Conservation (phyloP, 92 coral and sea anemone genomes). For the Porites lobata region DNA sequence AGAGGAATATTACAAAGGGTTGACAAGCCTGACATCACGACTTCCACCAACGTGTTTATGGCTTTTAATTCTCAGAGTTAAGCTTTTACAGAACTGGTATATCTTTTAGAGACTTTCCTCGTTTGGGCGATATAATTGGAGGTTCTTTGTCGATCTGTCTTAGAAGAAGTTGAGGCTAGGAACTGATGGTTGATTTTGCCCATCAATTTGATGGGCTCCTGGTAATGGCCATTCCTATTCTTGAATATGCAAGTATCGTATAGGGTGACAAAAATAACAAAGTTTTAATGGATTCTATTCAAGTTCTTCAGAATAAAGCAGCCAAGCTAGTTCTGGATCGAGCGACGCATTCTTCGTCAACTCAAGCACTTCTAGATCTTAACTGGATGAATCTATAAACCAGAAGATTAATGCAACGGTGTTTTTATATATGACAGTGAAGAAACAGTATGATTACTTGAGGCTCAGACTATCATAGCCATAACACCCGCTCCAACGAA, state of each 20-base stretch:
- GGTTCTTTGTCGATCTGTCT: too few relatives aligned
- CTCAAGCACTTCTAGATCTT: constrained; percentile 30
- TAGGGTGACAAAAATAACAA: constrained; percentile 46
- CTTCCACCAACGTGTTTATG: too few relatives aligned
- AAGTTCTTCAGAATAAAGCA: constrained; percentile 54
- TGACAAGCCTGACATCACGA: too few relatives aligned
- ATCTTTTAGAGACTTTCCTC: too few relatives aligned
- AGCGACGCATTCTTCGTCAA: constrained; percentile 16
- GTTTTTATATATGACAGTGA: constrained; percentile 26
- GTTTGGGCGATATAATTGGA: too few relatives aligned
- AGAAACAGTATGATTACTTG: constrained; percentile 20
- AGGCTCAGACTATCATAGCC: constrained; percentile 23
- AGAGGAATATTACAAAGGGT: too few relatives aligned
- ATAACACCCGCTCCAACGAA: constrained; percentile 10
- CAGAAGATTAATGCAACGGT: constrained; percentile 43
- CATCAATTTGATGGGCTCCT: too few relatives aligned
- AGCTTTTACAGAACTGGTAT: too few relatives aligned
- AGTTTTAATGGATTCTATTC: constrained; percentile 37
- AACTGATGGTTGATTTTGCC: too few relatives aligned
- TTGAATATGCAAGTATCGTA: constrained; percentile 51
- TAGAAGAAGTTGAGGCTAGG: too few relatives aligned
- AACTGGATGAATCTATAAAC: constrained; percentile 30
- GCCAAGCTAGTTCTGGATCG: constrained; percentile 22
- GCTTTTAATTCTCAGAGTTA: too few relatives aligned
- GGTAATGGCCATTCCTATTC: constrained; percentile 37